Base-by-base conservation (phyloP, 2,797 vertebrate genomes). In the Syngnathus rostellatus region DNA sequence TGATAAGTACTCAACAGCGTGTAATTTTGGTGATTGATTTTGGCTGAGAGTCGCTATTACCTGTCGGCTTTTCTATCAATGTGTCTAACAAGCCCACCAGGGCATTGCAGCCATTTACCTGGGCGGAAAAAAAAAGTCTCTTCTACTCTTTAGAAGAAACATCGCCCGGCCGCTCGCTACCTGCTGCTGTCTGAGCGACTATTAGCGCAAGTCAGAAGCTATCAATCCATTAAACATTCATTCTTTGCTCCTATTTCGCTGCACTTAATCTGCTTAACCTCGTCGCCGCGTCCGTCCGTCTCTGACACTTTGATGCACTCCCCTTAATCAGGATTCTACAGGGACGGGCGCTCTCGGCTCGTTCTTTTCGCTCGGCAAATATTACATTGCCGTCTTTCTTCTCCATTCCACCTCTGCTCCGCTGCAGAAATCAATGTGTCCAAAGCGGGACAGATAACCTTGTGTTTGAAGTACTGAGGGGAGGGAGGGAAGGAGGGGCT, bases 381-480 rank as follows among this genome's bases (percentile, higher is more conserved):
- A 86, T 83, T 80, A 76, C 83, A 75, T 75, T 77, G 77, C 65
- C 73, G 59, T 73, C 79, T 78, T 77, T 77, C 69, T 78, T 74
- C 77, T 74, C 66, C 59, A 60, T 72, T 77, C 66, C 68, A 64
- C 50, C 67, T 77, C 67, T 62, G 53, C 83, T 81, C 72, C 5
- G 37, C 67, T 8, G 76, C 74, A 85, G 72, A 83, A 84, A 85
- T 86, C 83, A 86, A 82, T 85, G 79, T 80, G 77, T 89, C 79
- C 81, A 81, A 82, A 81, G 78, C 79, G 68, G 82, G 80, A 84
- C 83, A 85, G 81, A 86, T 87, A 87, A 86, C 85, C 86, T 87
- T 88, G 83, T 84, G 86, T 88, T 85, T 86, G 80, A 87, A 85
- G 83, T 81, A 77, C 68, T 80, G 68, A 79, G 64, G 64, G 69